phyloP scores from a whole-genome alignment of 2,113 vertebrate species.

The Entelurus aequoreus region DNA sequence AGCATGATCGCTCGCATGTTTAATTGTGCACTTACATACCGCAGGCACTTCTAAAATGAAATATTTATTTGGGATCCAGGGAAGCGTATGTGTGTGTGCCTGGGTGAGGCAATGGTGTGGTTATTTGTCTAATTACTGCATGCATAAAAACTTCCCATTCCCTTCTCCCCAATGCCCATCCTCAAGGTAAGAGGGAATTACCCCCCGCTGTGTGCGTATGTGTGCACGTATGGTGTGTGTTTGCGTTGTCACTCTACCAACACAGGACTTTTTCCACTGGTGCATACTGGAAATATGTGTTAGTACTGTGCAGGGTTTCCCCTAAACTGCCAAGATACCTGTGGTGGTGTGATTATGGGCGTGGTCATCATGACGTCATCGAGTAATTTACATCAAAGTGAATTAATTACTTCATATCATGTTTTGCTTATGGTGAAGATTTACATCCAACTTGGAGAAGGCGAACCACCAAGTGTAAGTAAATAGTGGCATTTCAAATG shows the following conservation, averaged over 20 bases:
- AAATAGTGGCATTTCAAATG: no score
- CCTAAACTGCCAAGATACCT: no score
- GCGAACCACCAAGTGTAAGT: no score
- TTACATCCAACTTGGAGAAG: no score
- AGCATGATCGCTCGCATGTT: slow-evolving; percentile 4
- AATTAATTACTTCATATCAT: no score
- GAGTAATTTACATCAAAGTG: no score
- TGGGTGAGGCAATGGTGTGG: slow-evolving; percentile 29
- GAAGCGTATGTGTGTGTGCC: no score
- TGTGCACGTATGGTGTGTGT: neutral
- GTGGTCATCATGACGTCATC: neutral
- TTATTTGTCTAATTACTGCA: slow-evolving; percentile 60
- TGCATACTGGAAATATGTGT: neutral
- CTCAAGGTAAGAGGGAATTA: slow-evolving; percentile 55
- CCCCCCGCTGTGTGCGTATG: slow-evolving; percentile 12
- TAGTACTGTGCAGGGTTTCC: neutral
- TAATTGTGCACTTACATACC: neutral
- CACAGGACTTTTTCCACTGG: no score
- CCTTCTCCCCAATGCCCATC: slow-evolving; percentile 50
- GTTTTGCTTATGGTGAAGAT: no score
- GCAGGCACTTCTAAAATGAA: no score
- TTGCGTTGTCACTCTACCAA: neutral
- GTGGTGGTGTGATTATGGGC: neutral
- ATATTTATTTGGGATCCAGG: neutral
- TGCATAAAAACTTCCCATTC: slow-evolving; percentile 61